Conservation (phyloP, 35 echinoderm and acorn worm genomes). For the Amphiura filiformis region DNA sequence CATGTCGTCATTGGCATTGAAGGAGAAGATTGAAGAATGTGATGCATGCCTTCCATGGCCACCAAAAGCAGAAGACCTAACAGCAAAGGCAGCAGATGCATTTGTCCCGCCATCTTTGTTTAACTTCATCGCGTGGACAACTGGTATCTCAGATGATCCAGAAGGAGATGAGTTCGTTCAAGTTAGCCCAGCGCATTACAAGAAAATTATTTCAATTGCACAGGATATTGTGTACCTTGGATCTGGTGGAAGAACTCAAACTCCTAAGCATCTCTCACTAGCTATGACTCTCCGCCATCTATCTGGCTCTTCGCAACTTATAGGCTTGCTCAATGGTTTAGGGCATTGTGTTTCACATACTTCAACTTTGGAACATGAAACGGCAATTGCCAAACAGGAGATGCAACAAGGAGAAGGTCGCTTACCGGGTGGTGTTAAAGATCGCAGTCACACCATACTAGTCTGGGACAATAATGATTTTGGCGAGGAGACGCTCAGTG, state of each 20-base stretch:
- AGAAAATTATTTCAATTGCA: slow-evolving; percentile 10
- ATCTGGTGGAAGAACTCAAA: slow-evolving; percentile 26
- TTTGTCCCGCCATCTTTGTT: slow-evolving; percentile 24
- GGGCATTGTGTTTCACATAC: slow-evolving; percentile 33
- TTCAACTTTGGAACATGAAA: slow-evolving; percentile 31
- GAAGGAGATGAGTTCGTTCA: slow-evolving; percentile 22
- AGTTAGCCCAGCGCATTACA: background rate
- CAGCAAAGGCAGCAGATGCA: background rate
- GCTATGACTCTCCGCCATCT: slow-evolving; percentile 60
- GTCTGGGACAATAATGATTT: slow-evolving; percentile 26
- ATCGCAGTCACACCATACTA: background rate
- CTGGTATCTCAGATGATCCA: slow-evolving; percentile 9
- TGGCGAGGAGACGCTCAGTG: slow-evolving; percentile 57
- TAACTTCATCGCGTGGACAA: slow-evolving; percentile 50
- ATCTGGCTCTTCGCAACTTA: slow-evolving; percentile 18
- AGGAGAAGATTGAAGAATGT: background rate
- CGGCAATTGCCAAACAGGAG: slow-evolving; percentile 32
- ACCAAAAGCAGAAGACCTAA: slow-evolving; percentile 38
- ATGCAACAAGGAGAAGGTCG: background rate
- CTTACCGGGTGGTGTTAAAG: too few relatives aligned
- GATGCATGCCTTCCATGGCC: slow-evolving; percentile 17
- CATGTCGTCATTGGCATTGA: background rate
- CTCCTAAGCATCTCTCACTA: slow-evolving; percentile 51
- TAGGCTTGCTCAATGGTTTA: slow-evolving; percentile 57
- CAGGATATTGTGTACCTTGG: slow-evolving; percentile 48